Conservation (phyloP, 1,140 invertebrate genomes). For the fruit fly (Drosophila melanogaster) region DNA sequence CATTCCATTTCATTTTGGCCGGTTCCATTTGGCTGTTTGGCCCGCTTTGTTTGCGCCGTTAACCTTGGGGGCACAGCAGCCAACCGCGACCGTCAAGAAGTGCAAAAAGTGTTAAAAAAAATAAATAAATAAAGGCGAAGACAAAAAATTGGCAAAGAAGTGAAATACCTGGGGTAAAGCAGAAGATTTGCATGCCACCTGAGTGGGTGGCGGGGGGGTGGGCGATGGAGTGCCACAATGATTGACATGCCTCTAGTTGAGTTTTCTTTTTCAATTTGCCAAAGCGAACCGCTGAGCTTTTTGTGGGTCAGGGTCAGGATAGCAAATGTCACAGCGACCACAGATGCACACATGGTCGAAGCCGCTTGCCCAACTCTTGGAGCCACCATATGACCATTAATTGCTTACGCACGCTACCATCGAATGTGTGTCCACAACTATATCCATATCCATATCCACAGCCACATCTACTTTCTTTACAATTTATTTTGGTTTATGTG, state of each 20-base stretch:
- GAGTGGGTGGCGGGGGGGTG: slow-evolving; percentile 6
- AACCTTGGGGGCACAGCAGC: slow-evolving; percentile 77
- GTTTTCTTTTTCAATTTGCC: slow-evolving; percentile 53
- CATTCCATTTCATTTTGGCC: slow-evolving; percentile 68
- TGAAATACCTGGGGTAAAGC: slow-evolving; percentile 29
- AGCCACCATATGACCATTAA: slow-evolving; percentile 33
- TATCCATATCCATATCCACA: background rate
- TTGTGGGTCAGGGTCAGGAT: slow-evolving; percentile 79
- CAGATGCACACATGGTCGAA: slow-evolving; percentile 26
- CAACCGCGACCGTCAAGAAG: slow-evolving; percentile 59
- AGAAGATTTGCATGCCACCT: slow-evolving; percentile 61
- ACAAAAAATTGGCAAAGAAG: slow-evolving; percentile 22
- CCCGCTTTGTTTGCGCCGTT: slow-evolving; percentile 74
- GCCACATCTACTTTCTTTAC: slow-evolving; percentile 73
- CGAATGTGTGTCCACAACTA: slow-evolving; percentile 23
- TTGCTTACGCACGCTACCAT: slow-evolving; percentile 74
- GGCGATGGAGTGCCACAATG: slow-evolving; percentile 63
- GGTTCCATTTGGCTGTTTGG: slow-evolving; percentile 60
- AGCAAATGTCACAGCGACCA: slow-evolving; percentile 69
- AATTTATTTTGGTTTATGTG: slow-evolving; percentile 74
- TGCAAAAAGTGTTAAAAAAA: slow-evolving; percentile 14
- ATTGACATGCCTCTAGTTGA: slow-evolving; percentile 50
- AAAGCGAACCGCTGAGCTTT: slow-evolving; percentile 14
- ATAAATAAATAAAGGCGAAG: slow-evolving; percentile 4
- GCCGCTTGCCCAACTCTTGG: slow-evolving; percentile 8